Evolutionary conservation across 1,140 invertebrate genomes (phyloP), one percentile per base, ranked within the genome.

Genomic region (Limonius californicus): DNA sequence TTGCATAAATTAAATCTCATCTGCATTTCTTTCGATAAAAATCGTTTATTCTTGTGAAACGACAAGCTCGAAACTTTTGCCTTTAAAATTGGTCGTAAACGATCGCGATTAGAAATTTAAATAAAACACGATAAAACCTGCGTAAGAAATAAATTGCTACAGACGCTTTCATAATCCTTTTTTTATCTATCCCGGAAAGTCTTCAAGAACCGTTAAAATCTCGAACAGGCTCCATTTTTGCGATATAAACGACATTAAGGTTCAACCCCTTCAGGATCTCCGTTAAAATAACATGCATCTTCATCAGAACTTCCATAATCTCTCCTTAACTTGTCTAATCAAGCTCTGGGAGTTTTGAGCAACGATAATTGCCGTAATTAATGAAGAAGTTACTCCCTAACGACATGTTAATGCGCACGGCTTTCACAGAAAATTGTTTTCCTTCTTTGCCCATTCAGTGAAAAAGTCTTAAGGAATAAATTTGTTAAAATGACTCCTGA

Each of bases 311-410:
- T 50, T 50, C 45, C 45, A 50, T 50, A 50, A 50, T 50, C 45
- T 50, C 45, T 50, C 19, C 45, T 50, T 50, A 50, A 50, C 45
- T 50, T 50, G 45, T 50, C 45, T 50, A 50, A 50, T 50, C 45
- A 50, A 21, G 45, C 45, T 50, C 16, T 9, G 45, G 45, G 45
- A 50, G 45, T 50, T 50, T 50, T 50, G 45, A 50, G 45, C 16
- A 21, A 50, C 45, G 45, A 50, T 50, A 50, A 50, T 50, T 50
- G 20, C 45, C 20, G n/a, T 50, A 50, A 50, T 50, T 50, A 50
- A 50, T 50, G 45, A 50, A 50, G 45, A 50, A 50, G 45, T 50
- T 50, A 50, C 45, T 50, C 19, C 20, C 16, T 50, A 50, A 50
- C 45, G 45, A 50, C 45, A 50, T 50, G 45, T 19, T 50, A 50